Base-by-base conservation (phyloP, 2,797 vertebrate genomes). In the Propithecus perrieri region DNA sequence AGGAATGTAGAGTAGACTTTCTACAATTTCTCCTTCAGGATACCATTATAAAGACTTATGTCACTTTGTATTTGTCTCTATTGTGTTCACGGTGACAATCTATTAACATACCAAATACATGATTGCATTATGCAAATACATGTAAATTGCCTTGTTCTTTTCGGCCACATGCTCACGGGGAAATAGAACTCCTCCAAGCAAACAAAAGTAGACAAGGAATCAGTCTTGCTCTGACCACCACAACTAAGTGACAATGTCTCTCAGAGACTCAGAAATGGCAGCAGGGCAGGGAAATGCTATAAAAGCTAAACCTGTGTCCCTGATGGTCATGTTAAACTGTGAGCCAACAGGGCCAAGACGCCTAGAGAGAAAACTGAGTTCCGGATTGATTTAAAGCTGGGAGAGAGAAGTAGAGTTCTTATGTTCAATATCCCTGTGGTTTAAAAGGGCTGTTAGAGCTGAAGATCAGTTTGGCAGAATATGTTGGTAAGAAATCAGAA, bases 401-500 rank as follows among this genome's bases (percentile, higher is more conserved):
- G 20, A 78, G 95, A 89, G 71, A 76, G 53, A 75, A 91, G 12
- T 76, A 41, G 72, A 26, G 33, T 83, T 89, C 83, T 79, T 92
- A 13, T 14, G 6, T 76, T 96, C n/a, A 41, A 0, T 96, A 96
- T 89, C 96, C 72, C 43, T 83, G 17, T 92, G 63, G 85, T 0
- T 65, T 1, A 33, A 93, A 93, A 61, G 72, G 87, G 69, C 41
- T 94, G 43, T 91, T 94, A 74, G 86, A 96, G 78, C 65, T 76
- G 75, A n/a, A 55, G 38, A 72, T 30, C 76, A 48, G 12, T 97
- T 96, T 98, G 96, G 90, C 97, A 96, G 76, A 59, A 85, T 26
- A 22, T 26, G 26, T n/a, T 89, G 94, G 26, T 97, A 95, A 46
- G 75, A 79, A 93, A 84, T 97, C 96, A 83, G 48, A 96, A 55